These are phyloP conservation scores for Troilus luridus DNA, from an alignment of 2,888 invertebrate genomes.

Conservation along the genomic window DNA sequence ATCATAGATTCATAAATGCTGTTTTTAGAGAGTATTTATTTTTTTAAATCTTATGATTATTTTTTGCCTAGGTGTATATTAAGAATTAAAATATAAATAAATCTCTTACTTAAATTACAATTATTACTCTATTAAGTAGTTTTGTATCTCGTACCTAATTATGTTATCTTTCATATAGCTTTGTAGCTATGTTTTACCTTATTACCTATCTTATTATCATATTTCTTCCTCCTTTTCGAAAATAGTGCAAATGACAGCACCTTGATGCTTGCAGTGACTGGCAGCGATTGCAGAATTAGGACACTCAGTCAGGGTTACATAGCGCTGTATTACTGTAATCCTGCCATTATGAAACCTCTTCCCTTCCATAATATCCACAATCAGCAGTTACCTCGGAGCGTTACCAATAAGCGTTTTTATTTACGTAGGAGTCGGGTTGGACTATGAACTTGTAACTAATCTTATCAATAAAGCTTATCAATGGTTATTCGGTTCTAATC, in stretches of 20 bases:
- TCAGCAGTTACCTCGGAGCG: not conserved
- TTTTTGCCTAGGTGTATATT: no score
- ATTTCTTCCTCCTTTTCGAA: not conserved
- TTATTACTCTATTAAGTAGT: no score
- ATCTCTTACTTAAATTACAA: no score
- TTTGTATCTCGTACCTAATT: no score
- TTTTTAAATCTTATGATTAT: no score
- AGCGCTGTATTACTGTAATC: not conserved
- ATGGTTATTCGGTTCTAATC: not conserved
- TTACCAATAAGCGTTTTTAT: not conserved
- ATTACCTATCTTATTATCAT: not conserved
- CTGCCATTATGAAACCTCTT: not conserved
- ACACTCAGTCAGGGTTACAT: conserved; percentile 15
- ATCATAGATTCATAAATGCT: no score
- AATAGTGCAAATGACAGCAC: not conserved
- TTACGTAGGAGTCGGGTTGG: not conserved
- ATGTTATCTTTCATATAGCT: no score
- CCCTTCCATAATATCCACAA: not conserved
- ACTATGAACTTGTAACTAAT: not conserved
- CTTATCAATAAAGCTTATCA: no score
- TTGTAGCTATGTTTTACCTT: no score
- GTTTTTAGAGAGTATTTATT: no score
- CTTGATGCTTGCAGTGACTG: not conserved
- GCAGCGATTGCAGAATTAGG: not conserved
- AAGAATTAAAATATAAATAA: no score